Percentiles rank a stretch among this genome's conserved stretches.
These are phyloP conservation scores for Conus betulinus DNA, from an alignment of 1,140 invertebrate genomes.

Conservation along the genomic window DNA sequence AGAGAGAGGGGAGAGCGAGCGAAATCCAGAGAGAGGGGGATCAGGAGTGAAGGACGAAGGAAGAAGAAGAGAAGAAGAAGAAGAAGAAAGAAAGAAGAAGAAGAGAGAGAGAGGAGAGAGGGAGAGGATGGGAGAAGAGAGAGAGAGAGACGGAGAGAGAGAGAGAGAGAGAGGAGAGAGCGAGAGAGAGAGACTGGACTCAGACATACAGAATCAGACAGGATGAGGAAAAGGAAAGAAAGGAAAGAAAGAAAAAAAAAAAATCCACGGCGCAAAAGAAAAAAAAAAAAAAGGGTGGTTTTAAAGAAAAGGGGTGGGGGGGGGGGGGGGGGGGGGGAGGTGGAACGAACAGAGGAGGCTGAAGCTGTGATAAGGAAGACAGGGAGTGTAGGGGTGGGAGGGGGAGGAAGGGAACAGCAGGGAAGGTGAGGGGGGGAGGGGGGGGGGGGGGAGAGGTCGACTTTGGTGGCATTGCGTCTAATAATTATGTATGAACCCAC, in stretches of 20 bases:
- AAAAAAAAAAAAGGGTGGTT: background rate
- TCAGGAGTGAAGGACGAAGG: no score
- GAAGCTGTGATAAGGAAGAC: no score
- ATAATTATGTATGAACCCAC: slow-evolving; percentile 21
- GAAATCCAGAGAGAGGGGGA: no score
- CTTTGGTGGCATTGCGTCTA: background rate
- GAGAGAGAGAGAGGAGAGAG: no score
- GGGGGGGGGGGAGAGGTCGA: background rate
- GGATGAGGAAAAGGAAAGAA: background rate
- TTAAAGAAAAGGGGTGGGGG: background rate
- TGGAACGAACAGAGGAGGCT: background rate
- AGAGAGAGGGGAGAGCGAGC: no score
- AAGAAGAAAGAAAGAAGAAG: background rate
- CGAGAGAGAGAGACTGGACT: no score
- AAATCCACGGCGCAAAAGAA: background rate
- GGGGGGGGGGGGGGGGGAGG: background rate
- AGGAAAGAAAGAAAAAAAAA: background rate
- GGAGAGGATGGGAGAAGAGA: background rate
- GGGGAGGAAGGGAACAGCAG: background rate
- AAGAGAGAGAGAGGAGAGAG: slow-evolving; percentile 13
- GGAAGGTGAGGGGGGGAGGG: background rate
- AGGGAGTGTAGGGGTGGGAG: background rate
- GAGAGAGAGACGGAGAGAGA: background rate
- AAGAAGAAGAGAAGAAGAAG: background rate
- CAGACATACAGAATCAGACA: background rate